phyloP scores from a whole-genome alignment of 1,140 invertebrate genomes.

The Conus ventricosus region DNA sequence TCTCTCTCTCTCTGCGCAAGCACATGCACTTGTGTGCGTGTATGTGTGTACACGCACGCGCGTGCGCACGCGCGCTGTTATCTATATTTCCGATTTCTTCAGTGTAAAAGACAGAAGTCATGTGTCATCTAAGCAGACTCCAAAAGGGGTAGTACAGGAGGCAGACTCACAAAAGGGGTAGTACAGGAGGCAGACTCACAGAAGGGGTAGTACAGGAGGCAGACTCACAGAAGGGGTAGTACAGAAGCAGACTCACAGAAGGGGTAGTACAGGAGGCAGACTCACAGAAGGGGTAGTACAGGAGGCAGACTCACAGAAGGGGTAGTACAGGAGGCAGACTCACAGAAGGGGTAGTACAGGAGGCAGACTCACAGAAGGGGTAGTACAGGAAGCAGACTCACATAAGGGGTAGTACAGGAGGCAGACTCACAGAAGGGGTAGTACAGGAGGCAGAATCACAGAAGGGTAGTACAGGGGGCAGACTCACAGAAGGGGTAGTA shows the following conservation, averaged over 20 bases:
- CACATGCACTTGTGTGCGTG: too few relatives aligned
- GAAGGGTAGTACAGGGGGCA: too few relatives aligned
- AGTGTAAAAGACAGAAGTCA: too few relatives aligned
- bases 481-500: constrained; percentile 5
- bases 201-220: background rate
- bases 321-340: background rate
- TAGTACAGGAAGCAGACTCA: background rate
- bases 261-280: background rate
- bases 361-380: background rate
- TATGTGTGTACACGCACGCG: too few relatives aligned
- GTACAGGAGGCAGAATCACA: background rate
- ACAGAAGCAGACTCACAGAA: background rate
- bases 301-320: background rate
- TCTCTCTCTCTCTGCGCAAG: too few relatives aligned
- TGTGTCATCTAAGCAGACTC: too few relatives aligned
- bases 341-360: background rate
- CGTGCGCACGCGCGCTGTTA: too few relatives aligned
- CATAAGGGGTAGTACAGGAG: constrained; percentile 2
- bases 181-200: too few relatives aligned
- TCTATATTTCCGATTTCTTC: too few relatives aligned
- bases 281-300: constrained; percentile 2
- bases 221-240: too few relatives aligned
- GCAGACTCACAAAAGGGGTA: too few relatives aligned
- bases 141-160: too few relatives aligned
- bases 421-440: background rate